These are phyloP conservation scores for Colletes collaris DNA, from an alignment of 2,888 invertebrate species.

Conservation along the genomic window DNA sequence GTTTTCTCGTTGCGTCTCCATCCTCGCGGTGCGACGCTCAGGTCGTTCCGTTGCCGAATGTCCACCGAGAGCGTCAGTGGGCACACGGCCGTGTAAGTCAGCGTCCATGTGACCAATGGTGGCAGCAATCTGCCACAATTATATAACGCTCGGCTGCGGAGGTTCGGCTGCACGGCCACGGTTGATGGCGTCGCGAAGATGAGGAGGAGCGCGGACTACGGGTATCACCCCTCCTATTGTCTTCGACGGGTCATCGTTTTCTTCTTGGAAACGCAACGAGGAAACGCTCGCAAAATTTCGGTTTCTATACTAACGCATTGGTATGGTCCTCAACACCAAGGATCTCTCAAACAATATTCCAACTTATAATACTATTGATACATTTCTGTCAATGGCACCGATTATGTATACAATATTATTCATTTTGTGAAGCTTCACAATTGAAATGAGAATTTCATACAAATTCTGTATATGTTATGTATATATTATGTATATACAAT, in stretches of 20 bases:
- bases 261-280: no score
- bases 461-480: no score
- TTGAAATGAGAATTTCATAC: no score
- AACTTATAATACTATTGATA: no score
- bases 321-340: no score
- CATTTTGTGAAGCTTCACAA: no score
- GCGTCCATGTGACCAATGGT: conserved; percentile 68
- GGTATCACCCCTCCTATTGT: conserved; percentile 46
- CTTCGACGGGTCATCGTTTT: conserved; percentile 31
- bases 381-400: no score
- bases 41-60: conserved; percentile 62
- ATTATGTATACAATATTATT: no score
- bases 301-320: no score
- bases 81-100: conserved; percentile 42
- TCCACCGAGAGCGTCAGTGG: conserved; percentile 61
- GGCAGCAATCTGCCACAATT: conserved; percentile 70
- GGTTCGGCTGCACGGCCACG: conserved; percentile 37
- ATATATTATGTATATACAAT: no score
- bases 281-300: no score
- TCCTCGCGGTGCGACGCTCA: conserved; percentile 43
- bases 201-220: conserved; percentile 37
- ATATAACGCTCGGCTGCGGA: conserved; percentile 59
- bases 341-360: no score
- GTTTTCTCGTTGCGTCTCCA: conserved; percentile 43
- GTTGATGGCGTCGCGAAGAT: conserved; percentile 30